phyloP scores from a whole-genome alignment of 2,888 invertebrate genomes.

The Idaea straminata region DNA sequence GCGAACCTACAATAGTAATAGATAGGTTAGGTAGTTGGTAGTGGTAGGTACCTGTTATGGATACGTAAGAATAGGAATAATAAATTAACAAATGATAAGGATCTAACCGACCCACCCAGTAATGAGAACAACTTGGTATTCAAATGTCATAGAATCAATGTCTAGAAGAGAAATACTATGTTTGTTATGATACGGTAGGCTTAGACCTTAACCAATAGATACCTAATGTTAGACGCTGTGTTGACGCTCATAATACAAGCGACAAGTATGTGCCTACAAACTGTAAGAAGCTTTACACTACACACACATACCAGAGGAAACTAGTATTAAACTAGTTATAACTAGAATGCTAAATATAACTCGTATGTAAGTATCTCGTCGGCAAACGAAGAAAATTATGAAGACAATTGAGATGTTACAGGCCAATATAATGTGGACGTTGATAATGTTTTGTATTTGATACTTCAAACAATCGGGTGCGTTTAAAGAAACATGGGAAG shows the following conservation, averaged over 20 bases:
- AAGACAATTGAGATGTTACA: neutral
- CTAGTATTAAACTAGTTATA: neutral
- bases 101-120: neutral
- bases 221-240: neutral
- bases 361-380: neutral
- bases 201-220: neutral
- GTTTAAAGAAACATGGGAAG: neutral
- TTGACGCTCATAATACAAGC: neutral
- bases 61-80: too few relatives aligned
- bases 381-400: neutral
- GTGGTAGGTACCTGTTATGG: too few relatives aligned
- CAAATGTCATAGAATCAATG: neutral
- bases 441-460: neutral
- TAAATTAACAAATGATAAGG: neutral
- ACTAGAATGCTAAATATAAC: neutral
- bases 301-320: neutral
- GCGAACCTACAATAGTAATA: too few relatives aligned
- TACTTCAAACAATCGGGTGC: neutral
- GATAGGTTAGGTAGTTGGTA: too few relatives aligned
- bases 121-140: neutral
- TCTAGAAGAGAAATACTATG: neutral
- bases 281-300: neutral
- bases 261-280: neutral
- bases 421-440: neutral
- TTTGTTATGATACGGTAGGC: neutral